These are phyloP conservation scores for Gibbula magus DNA, from an alignment of 2,888 invertebrate species.

Conservation along the genomic window DNA sequence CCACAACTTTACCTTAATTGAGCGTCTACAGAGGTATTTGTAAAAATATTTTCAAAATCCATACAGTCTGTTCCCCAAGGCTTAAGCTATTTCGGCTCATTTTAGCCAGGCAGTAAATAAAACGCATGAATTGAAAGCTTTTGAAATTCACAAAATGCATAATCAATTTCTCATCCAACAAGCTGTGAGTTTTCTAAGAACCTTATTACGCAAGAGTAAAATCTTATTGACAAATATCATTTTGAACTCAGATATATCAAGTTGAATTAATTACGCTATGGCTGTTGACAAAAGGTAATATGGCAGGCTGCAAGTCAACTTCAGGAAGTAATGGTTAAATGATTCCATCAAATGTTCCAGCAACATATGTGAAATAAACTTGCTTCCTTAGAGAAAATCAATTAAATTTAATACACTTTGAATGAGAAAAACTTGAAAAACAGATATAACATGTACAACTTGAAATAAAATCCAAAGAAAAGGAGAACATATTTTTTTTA, in stretches of 20 bases:
- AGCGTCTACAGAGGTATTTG: background rate
- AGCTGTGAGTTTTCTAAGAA: slow-evolving; percentile 9
- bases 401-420: no score
- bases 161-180: background rate
- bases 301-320: no score
- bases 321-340: no score
- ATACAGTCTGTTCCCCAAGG: slow-evolving; percentile 2
- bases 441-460: no score
- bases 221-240: slow-evolving; percentile 3
- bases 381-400: no score
- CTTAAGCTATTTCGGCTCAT: background rate
- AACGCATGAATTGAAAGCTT: background rate
- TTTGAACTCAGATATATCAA: background rate
- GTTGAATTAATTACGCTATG: background rate
- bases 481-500: background rate
- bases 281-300: background rate
- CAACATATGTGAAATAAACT: no score
- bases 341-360: no score
- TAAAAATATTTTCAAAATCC: slow-evolving; percentile 13
- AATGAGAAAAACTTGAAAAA: no score
- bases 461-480: no score
- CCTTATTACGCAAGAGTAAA: background rate
- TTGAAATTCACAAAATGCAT: background rate
- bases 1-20: slow-evolving; percentile 10
- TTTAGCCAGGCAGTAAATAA: slow-evolving; percentile 13